A percentile compares a stretch with the other conserved stretches of the same genome.
These are phyloP conservation scores for Chelidonichthys spinosus DNA, from an alignment of 2,797 vertebrate genomes.

Conservation along the genomic window DNA sequence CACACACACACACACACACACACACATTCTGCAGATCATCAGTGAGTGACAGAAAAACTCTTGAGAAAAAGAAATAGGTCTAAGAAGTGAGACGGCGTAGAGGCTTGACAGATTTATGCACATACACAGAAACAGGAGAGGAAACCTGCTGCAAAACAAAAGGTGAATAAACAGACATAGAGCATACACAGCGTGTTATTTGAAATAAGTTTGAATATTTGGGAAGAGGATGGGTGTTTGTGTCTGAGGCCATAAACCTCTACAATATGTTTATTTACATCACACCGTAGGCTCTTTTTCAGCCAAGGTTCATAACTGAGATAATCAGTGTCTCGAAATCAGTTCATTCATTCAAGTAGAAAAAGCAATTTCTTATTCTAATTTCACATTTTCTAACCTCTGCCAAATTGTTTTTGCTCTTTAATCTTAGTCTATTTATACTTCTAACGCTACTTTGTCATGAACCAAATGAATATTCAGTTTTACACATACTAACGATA, in stretches of 20 bases:
- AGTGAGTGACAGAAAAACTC: constrained; percentile 66
- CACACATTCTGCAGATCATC: constrained; percentile 15
- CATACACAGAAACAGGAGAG: constrained; percentile 10
- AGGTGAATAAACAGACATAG: constrained; percentile 27
- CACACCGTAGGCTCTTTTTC: constrained; percentile 1
- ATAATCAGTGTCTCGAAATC: background rate
- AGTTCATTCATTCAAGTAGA: background rate
- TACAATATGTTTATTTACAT: too few species aligned
- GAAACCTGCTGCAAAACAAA: constrained; percentile 12
- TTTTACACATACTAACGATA: background rate
- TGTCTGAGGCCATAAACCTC: constrained; percentile 1
- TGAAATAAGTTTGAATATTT: constrained; percentile 12
- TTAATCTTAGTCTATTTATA: background rate
- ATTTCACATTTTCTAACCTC: background rate
- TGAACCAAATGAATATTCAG: background rate
- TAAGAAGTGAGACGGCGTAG: constrained; percentile 39
- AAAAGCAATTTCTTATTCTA: constrained; percentile 7
- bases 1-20: background rate
- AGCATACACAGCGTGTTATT: constrained; percentile 1
- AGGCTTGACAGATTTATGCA: constrained; percentile 40
- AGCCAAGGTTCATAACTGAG: background rate
- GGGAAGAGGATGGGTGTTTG: background rate
- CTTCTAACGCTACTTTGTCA: background rate
- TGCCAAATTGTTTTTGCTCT: background rate
- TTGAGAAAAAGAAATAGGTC: constrained; percentile 53